Evolutionary conservation across 2,797 vertebrate species (phyloP).

Genomic region (Heterohyrax brucei): DNA sequence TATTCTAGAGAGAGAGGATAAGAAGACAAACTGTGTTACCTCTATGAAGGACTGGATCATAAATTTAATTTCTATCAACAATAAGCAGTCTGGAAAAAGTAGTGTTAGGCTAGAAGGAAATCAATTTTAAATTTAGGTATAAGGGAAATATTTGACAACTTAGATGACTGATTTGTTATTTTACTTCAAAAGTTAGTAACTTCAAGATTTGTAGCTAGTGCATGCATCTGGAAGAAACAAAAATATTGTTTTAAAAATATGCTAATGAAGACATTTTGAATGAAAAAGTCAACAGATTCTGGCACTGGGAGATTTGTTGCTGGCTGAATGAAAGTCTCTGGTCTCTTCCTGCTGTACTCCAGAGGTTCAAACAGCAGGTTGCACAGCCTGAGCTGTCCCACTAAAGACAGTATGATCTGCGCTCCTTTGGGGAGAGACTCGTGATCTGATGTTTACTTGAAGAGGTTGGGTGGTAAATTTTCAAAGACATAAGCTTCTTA

Average conservation of each 20-base stretch:
- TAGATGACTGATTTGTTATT: not conserved
- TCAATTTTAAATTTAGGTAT: not conserved
- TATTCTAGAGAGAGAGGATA: not conserved
- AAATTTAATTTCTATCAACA: not conserved
- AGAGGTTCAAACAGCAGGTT: not conserved
- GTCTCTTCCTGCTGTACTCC: not conserved
- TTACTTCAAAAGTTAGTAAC: slow-evolving; percentile 9
- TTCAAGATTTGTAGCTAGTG: slow-evolving; percentile 13
- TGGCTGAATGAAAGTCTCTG: not conserved
- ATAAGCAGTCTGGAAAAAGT: not conserved
- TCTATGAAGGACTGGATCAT: not conserved
- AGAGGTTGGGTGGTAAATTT: not conserved
- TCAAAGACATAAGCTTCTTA: not conserved
- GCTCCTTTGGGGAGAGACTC: not conserved
- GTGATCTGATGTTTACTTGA: not conserved
- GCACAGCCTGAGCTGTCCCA: no score
- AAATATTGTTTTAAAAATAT: not conserved
- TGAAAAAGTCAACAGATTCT: not conserved
- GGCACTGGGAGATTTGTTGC: not conserved
- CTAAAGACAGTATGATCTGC: not conserved
- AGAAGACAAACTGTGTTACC: not conserved
- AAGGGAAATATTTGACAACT: not conserved
- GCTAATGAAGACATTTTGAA: slow-evolving; percentile 18
- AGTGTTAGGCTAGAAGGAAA: not conserved
- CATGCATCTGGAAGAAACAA: not conserved